These are phyloP conservation scores for Perdita meconis DNA, from an alignment of 2,888 invertebrate genomes.

Conservation along the genomic window DNA sequence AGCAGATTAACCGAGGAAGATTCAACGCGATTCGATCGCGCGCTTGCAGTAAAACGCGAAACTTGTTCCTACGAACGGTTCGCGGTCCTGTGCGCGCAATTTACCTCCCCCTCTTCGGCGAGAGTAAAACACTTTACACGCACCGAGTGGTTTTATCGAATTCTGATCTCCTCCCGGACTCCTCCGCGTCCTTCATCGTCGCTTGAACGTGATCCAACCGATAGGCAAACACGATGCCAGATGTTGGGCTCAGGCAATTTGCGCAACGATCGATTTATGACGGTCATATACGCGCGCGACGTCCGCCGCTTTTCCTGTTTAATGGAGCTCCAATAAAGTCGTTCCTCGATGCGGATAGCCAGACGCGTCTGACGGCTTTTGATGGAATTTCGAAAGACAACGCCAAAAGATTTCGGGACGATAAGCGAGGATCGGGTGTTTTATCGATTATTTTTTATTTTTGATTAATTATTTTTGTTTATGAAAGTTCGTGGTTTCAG, in stretches of 20 bases:
- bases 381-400: constrained; percentile 31
- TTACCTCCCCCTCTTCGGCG: constrained; percentile 36
- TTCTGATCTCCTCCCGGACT: constrained; percentile 66
- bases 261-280: constrained; percentile 74
- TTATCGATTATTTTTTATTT: too few relatives aligned
- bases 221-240: constrained; percentile 75
- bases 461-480: too few relatives aligned
- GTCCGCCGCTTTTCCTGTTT: constrained; percentile 52
- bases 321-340: constrained; percentile 70
- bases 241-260: constrained; percentile 74
- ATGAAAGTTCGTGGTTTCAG: constrained; percentile 16
- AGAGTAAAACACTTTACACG: constrained; percentile 60
- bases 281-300: constrained; percentile 60
- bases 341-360: constrained; percentile 50
- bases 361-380: constrained; percentile 15
- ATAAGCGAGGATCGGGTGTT: constrained; percentile 19
- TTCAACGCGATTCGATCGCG: constrained; percentile 64
- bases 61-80: constrained; percentile 57
- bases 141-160: constrained; percentile 70
- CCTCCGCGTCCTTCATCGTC: constrained; percentile 63
- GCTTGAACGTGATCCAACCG: constrained; percentile 75
- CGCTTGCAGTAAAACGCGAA: constrained; percentile 61
- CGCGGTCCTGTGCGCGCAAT: constrained; percentile 42
- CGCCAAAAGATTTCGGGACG: constrained; percentile 12
- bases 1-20: constrained; percentile 54